Conservation (phyloP, 2,797 vertebrate genomes). For the Aplochiton taeniatus region DNA sequence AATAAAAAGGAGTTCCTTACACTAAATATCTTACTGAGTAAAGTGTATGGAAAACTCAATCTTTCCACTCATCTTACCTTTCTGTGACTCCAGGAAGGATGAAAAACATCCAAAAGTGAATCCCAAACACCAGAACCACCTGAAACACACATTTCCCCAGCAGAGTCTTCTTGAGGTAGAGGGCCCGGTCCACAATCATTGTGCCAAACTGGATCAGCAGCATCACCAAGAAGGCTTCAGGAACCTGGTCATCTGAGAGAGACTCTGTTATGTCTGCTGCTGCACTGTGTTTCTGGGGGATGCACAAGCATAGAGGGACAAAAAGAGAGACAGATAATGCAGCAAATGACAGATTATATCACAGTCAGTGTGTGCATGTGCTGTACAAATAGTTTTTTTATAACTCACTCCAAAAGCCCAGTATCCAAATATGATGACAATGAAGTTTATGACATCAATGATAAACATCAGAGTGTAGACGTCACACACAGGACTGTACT, state of each 20-base stretch:
- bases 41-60: background rate
- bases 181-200: slow-evolving; percentile 79
- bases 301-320: no score
- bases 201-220: slow-evolving; percentile 80
- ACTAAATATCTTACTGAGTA: no score
- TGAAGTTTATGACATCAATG: slow-evolving; percentile 78
- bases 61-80: slow-evolving; percentile 57
- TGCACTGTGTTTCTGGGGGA: slow-evolving; percentile 73
- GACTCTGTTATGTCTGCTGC: slow-evolving; percentile 75
- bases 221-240: slow-evolving; percentile 81
- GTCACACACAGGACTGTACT: slow-evolving; percentile 78
- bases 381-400: background rate
- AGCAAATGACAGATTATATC: background rate
- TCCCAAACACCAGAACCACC: slow-evolving; percentile 79
- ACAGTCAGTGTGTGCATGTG: background rate
- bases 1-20: no score
- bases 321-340: background rate
- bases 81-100: slow-evolving; percentile 80
- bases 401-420: slow-evolving; percentile 79
- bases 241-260: slow-evolving; percentile 81
- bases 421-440: slow-evolving; percentile 79
- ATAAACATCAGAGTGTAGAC: slow-evolving; percentile 78
- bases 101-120: slow-evolving; percentile 86
- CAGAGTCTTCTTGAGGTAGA: slow-evolving; percentile 81
- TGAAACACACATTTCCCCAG: slow-evolving; percentile 81